Evolutionary conservation across 2,888 invertebrate species (phyloP).

Genomic region (Andrena flavipes): DNA sequence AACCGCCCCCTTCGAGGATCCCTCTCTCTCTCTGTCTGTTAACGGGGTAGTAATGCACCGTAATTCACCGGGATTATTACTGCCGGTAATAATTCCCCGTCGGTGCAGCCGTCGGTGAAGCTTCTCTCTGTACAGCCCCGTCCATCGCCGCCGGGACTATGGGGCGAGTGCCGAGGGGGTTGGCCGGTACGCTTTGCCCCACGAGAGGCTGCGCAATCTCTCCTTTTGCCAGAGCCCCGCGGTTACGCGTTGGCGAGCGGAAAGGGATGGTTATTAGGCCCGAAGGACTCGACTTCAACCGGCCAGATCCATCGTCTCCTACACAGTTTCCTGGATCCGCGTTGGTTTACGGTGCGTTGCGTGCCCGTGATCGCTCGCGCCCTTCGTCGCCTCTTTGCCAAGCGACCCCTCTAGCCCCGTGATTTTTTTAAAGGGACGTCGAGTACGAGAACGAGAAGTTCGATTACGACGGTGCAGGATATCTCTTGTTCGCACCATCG

Average conservation of each 20-base stretch:
- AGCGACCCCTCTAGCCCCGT: constrained; percentile 13
- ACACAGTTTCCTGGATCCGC: constrained; percentile 50
- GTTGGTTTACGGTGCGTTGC: constrained; percentile 26
- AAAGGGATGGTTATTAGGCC: constrained; percentile 60
- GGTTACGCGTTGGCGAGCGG: constrained; percentile 31
- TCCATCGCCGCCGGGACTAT: constrained; percentile 19
- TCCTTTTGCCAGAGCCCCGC: constrained; percentile 28
- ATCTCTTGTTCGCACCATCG: constrained; percentile 68
- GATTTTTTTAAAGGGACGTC: constrained; percentile 61
- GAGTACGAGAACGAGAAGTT: constrained; percentile 66
- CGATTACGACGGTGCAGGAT: constrained; percentile 72
- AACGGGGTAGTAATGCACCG: constrained; percentile 46
- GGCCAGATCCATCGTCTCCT: constrained; percentile 34
- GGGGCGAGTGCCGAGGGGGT: constrained; percentile 25
- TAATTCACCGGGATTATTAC: constrained; percentile 67
- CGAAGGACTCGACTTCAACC: constrained; percentile 39
- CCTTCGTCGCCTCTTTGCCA: background rate
- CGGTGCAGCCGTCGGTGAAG: constrained; percentile 26
- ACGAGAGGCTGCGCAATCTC: constrained; percentile 47
- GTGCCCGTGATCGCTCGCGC: constrained; percentile 13
- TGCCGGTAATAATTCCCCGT: constrained; percentile 62
- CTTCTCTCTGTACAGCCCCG: constrained; percentile 16
- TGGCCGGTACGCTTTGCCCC: constrained; percentile 24
- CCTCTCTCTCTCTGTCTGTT: constrained; percentile 25
- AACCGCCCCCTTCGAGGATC: constrained; percentile 34